phyloP scores from a whole-genome alignment of 2,113 vertebrate species.

The Talpa occidentalis region DNA sequence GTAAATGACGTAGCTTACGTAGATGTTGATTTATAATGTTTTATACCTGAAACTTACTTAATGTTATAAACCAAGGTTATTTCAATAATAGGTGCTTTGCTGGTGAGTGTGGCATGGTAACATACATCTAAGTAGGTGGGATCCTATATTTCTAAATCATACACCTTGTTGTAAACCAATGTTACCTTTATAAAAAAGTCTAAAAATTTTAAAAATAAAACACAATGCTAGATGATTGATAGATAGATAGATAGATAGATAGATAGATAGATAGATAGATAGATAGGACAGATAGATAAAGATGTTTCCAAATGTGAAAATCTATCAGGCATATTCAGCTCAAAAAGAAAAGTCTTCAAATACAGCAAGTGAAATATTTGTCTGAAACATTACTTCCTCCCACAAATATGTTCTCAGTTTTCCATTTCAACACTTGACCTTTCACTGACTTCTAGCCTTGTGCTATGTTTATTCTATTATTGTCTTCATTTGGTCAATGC shows the following conservation, averaged over 20 bases:
- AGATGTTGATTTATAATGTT: no score
- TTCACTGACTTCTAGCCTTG: constrained; percentile 21
- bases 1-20: no score
- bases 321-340: neutral
- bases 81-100: no score
- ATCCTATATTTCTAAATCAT: no score
- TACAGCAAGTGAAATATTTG: neutral
- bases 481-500: neutral
- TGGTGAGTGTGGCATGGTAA: no score
- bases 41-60: no score
- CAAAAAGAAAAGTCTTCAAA: neutral
- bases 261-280: no score
- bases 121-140: no score
- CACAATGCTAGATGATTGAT: no score
- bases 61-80: no score
- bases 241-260: no score
- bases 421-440: neutral
- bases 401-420: neutral
- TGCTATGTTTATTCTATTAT: neutral
- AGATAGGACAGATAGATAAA: neutral
- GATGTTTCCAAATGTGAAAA: neutral
- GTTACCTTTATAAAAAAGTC: neutral
- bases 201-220: neutral
- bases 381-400: neutral
- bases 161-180: no score